Evolutionary conservation across 2,888 invertebrate species (phyloP).

Genomic region (Nipponacmea schrenckii): DNA sequence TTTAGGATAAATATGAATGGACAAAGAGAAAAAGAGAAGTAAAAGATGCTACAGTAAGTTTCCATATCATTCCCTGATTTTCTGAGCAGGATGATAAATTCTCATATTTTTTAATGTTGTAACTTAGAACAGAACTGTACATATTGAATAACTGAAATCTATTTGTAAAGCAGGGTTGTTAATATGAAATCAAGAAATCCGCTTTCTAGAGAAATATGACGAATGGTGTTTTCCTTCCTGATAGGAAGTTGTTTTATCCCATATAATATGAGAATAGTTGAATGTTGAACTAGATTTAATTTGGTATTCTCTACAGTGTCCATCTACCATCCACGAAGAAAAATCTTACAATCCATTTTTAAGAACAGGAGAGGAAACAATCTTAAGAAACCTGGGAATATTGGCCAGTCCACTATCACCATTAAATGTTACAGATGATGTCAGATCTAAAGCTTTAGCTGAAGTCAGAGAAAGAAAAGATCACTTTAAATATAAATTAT

Average conservation of each 20-base stretch:
- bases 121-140: too few species aligned
- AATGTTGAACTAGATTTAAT: too few species aligned
- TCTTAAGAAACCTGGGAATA: slow-evolving; percentile 45
- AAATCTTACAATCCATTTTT: slow-evolving; percentile 61
- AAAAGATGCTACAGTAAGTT: slow-evolving; percentile 52
- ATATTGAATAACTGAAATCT: too few species aligned
- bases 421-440: slow-evolving; percentile 31
- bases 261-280: too few species aligned
- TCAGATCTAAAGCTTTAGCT: slow-evolving; percentile 44
- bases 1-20: slow-evolving; percentile 52
- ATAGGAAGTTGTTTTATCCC: too few species aligned
- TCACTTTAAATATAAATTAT: slow-evolving; percentile 52
- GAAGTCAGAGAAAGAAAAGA: slow-evolving; percentile 56
- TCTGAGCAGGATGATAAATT: too few species aligned
- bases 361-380: slow-evolving; percentile 45
- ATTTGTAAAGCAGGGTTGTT: too few species aligned
- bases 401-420: slow-evolving; percentile 31
- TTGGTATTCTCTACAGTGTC: slow-evolving; percentile 45
- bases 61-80: too few species aligned
- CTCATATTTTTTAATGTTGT: too few species aligned
- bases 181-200: too few species aligned
- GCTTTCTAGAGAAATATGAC: too few species aligned
- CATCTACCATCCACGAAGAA: slow-evolving; percentile 59
- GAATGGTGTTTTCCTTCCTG: too few species aligned
- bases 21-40: slow-evolving; percentile 44